Conservation (phyloP, 2,888 invertebrate species). For the Chymomyza fuscimana region DNA sequence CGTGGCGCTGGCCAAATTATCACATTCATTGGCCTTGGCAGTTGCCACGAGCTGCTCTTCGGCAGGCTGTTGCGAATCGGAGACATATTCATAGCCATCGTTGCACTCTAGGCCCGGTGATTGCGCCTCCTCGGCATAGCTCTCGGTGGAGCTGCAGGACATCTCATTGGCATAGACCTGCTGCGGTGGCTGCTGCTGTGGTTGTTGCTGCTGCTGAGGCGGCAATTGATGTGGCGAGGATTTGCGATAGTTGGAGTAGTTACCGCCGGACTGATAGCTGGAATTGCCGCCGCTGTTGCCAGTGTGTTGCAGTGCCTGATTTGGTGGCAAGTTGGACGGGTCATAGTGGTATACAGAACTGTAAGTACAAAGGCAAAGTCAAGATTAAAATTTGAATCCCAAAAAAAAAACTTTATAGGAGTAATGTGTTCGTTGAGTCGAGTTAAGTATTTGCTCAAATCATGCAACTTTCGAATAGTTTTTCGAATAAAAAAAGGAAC, state of each 20-base stretch:
- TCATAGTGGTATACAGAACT: slow-evolving; percentile 80
- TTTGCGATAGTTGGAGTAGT: slow-evolving; percentile 49
- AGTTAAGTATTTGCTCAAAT: neutral
- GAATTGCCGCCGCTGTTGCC: slow-evolving; percentile 42
- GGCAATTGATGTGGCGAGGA: slow-evolving; percentile 64
- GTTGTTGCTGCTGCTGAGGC: slow-evolving; percentile 41
- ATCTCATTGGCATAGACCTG: slow-evolving; percentile 54
- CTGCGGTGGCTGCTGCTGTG: slow-evolving; percentile 27
- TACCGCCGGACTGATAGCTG: slow-evolving; percentile 47
- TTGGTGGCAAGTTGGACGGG: slow-evolving; percentile 79
- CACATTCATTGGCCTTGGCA: slow-evolving; percentile 70
- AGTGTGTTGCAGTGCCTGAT: slow-evolving; percentile 70
- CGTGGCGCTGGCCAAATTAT: slow-evolving; percentile 68
- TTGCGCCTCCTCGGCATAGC: slow-evolving; percentile 62
- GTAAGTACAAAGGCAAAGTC: slow-evolving; percentile 36
- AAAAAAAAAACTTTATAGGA: neutral
- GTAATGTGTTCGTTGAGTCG: neutral
- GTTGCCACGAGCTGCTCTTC: slow-evolving; percentile 23
- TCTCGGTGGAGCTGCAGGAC: slow-evolving; percentile 65
- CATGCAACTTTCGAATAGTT: slow-evolving; percentile 1
- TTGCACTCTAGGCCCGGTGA: slow-evolving; percentile 59
- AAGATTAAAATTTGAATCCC: neutral
- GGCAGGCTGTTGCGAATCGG: slow-evolving; percentile 8
- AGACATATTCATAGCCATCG: slow-evolving; percentile 52
- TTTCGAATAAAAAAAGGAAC: neutral